Base-by-base conservation (phyloP, 1,140 invertebrate genomes). In the Plodia interpunctella region DNA sequence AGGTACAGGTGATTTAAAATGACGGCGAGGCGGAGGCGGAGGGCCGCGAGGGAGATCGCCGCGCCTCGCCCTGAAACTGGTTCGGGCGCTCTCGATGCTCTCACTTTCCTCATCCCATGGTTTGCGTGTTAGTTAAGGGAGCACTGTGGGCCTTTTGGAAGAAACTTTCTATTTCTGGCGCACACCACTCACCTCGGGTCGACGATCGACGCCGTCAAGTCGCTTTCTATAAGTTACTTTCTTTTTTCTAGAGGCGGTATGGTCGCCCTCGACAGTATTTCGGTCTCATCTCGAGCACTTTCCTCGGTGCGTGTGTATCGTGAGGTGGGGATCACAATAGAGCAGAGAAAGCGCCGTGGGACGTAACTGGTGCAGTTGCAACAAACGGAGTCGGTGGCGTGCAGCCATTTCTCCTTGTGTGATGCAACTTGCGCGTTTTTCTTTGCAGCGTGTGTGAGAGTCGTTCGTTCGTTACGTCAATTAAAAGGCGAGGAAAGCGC, bases 41-140 rank as follows among this genome's bases (percentile, higher is more conserved):
- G 52, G 59, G 35, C 61, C 35, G 28, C 51, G 15, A 50, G 63
- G 63, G 65, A 55, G 65, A 57, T 61, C 66, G 52, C 67, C 21
- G 19, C 55, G 59, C 51, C 61, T 35, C 71, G 62, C 60, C 55
- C 74, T 63, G 74, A 76, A 78, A 84, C 83, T 74, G 78, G 83
- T 86, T 84, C 72, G 70, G 54, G 58, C 68, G 72, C 68, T 72
- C 72, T 74, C 70, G 72, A 57, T 66, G 72, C 82, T 80, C 83
- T 88, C 81, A 85, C 85, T 86, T 86, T 86, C 78, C 74, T 78
- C 77, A 67, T 74, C 74, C 75, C 66, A 65, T 32, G 54, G 70
- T 84, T 86, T 82, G 79, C 86, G 83, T 83, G 86, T 86, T 87
- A 83, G 80, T 83, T 78, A 80, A 84, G 80, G 83, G 85, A 85